phyloP scores from a whole-genome alignment of 1,140 invertebrate species.

The Zaprionus taronus region DNA sequence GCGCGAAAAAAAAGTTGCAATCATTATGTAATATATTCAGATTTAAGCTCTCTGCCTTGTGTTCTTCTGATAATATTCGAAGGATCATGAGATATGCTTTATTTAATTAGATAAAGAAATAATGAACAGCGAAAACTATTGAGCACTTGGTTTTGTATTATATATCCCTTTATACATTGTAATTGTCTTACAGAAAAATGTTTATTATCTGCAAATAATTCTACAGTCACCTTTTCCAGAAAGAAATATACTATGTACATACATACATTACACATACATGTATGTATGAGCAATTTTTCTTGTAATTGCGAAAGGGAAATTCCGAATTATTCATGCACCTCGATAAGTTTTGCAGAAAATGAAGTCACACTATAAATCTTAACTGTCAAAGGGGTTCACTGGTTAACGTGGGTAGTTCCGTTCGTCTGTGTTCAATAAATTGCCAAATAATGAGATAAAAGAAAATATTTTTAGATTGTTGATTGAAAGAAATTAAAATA shows the following conservation, averaged over 20 bases:
- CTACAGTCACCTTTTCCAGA: background rate
- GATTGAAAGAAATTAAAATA: background rate
- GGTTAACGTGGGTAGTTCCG: background rate
- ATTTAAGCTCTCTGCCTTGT: background rate
- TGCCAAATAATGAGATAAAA: background rate
- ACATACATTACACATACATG: background rate
- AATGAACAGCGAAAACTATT: too few species aligned
- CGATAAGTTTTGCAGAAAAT: background rate
- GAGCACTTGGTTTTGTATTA: too few species aligned
- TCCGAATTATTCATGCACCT: background rate
- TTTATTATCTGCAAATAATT: background rate
- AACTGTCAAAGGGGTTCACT: background rate
- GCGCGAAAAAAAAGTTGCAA: background rate
- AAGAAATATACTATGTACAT: background rate
- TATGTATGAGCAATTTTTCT: background rate
- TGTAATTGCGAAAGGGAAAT: constrained; percentile 6
- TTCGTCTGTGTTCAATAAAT: background rate
- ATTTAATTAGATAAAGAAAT: too few species aligned
- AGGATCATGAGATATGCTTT: background rate
- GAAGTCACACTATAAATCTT: background rate
- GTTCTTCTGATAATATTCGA: background rate
- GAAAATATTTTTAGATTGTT: background rate
- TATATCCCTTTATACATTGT: too few species aligned
- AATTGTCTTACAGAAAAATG: too few species aligned
- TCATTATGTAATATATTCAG: constrained; percentile 1